Base-by-base conservation (phyloP, 2,888 invertebrate species). In the Salticus scenicus region DNA sequence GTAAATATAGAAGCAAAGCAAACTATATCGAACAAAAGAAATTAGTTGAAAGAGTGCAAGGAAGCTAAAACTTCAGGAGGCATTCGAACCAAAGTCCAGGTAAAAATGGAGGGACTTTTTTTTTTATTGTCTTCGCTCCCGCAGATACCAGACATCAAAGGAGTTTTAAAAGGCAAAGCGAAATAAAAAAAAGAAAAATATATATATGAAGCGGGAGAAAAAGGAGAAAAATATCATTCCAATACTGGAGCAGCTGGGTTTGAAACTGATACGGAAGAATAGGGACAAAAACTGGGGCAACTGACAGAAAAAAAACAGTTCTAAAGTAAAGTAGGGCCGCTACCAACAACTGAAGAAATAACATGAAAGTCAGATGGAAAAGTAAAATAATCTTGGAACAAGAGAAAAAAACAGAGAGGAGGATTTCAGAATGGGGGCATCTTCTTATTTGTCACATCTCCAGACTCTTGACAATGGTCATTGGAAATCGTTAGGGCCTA, bases 331-430 rank as follows among this genome's bases (percentile, higher is more conserved):
- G 84, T 64, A 74, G 84, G 41, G 73, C 73, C 69, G 73, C 66
- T 69, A 77, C 69, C 79, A 73, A 79, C 51, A 73, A 73, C 84
- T 78, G 31, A 63, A 84, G 79, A 71, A 84, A 84, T 84, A 77
- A 84, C 78, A 84, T 84, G 83, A 77, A 84, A 84, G 83, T 84
- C 77, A 84, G 83, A 84, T 84, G 77, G 77, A 73, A 78, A 69
- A 84, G 77, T 57, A 76, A 83, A 83, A 83, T 64, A 64, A 83
- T 76, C 76, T 47, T 76, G 64, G 33, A 74, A 63, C 74, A 74
- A 74, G 74, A 74, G 63, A n/a, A 82, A 83, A 83, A 84, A 84
- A 67, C 31, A 27, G 77, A 72, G 77, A 51, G 72, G 37, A 57
- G 82, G 83, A 84, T 84, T 84, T 70, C 28, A n/a, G 27, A 57